A percentile compares a stretch with the other conserved stretches of the same genome.
These are phyloP conservation scores for Chionis minor DNA, from an alignment of 2,113 vertebrate genomes.

Conservation along the genomic window DNA sequence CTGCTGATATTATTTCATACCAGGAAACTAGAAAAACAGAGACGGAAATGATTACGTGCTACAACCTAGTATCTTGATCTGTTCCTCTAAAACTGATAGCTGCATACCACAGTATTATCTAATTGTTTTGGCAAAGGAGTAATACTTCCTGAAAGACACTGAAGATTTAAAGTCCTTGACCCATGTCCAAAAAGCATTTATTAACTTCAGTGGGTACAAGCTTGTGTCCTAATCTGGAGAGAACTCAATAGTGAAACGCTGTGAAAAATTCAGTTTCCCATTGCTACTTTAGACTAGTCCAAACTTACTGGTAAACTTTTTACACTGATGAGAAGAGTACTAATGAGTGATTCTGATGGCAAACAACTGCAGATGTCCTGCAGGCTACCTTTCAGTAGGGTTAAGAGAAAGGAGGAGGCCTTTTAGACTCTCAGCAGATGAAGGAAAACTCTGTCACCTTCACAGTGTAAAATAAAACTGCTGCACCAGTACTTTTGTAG, in stretches of 20 bases:
- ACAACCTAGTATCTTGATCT: background rate
- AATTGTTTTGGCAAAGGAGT: background rate
- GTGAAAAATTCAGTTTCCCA: background rate
- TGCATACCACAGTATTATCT: background rate
- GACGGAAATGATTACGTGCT: background rate
- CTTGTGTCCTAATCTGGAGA: background rate
- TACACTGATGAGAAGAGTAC: background rate
- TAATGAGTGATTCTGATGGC: background rate
- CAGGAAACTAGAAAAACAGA: constrained; percentile 20
- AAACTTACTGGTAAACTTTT: background rate
- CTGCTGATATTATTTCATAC: background rate
- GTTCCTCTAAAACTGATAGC: background rate
- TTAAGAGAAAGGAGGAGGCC: background rate
- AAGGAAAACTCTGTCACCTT: background rate
- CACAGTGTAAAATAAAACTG: background rate
- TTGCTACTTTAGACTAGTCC: background rate
- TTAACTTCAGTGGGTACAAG: background rate
- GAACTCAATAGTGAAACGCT: background rate
- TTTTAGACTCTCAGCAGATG: background rate
- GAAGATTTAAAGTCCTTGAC: constrained; percentile 11
- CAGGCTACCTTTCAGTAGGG: background rate
- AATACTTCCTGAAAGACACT: background rate
- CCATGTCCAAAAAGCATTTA: background rate
- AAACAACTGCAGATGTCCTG: background rate
- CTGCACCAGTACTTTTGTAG: background rate